Evolutionary conservation across 2,113 vertebrate species (phyloP).

Genomic region (Podarcis muralis): DNA sequence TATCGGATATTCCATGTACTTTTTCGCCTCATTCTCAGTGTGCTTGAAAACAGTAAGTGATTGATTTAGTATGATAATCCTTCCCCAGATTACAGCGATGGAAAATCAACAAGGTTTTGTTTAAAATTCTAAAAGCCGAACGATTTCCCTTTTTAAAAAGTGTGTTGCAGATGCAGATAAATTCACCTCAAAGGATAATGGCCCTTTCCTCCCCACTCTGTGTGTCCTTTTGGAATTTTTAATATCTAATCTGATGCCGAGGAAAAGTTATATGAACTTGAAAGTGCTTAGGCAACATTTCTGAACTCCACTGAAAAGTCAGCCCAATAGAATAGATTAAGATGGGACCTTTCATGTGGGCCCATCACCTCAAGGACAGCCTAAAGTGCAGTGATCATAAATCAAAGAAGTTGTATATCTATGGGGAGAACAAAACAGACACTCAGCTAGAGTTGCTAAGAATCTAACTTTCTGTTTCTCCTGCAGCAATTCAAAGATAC

Average conservation of each 20-base stretch:
- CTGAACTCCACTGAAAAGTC: not conserved
- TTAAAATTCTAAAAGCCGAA: not conserved
- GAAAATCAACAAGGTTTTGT: not conserved
- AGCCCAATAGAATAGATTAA: not conserved
- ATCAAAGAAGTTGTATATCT: not conserved
- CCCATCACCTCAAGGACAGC: slow-evolving; percentile 5
- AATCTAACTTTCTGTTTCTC: not conserved
- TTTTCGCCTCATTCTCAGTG: not conserved
- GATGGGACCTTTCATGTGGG: slow-evolving; percentile 1
- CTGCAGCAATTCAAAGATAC: not conserved
- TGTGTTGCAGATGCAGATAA: not conserved
- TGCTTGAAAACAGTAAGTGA: not conserved
- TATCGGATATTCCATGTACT: not conserved
- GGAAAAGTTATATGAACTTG: not conserved
- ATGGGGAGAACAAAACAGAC: not conserved
- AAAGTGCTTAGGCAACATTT: not conserved
- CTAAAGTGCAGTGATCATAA: not conserved
- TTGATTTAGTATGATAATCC: not conserved
- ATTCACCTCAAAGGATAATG: not conserved
- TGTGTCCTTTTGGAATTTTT: not conserved
- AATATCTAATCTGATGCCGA: not conserved
- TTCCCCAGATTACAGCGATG: not conserved
- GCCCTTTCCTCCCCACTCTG: not conserved
- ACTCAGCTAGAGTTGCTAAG: not conserved
- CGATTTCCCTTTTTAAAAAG: not conserved